Evolutionary conservation across 2,797 vertebrate species (phyloP), one percentile per base, ranked within the genome.

Genomic region (Eleutherodactylus coqui): DNA sequence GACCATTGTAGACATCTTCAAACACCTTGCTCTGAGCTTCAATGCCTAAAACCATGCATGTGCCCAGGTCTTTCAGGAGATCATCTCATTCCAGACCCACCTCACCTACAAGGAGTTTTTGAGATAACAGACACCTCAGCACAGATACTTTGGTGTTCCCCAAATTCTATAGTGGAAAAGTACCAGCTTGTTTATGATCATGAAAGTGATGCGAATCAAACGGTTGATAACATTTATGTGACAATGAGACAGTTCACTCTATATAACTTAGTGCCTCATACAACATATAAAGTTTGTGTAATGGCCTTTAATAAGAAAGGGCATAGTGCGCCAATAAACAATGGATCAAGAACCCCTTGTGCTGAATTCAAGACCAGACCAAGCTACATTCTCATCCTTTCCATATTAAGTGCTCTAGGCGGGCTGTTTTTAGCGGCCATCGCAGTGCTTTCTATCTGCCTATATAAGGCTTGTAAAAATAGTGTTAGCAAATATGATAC

Each of bases 1-100:
- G 89, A 95, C 0, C 93, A 93, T 0, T 96, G 95, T 77, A 92
- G 89, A 62, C 95, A 95, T 67, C 93, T 95, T 14, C 95, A 96
- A 88, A 93, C 75, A 64, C 93, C 94, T 0, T 96, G 95, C 69
- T 83, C 38, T 0, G 93, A 94, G 29, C 92, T 96, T 51, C 94
- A 94, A 86, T 85, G 64, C 0, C 16, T 45, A 17, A 89, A 80
- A 5, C 78, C 4, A 0, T 96, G 95, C 49, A 80, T 80, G 0
- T 96, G 95, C 36, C 95, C 95, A 0, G 94, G 94, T 17, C 85
- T 89, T 17, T 91, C 93, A 0, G 64, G 75, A 0, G 93, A 94
- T 14, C 83, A 94, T 41, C 88, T 89, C 13, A 9, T 90, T 77
- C 95, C 95, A 11, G 91, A 92, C 29, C 82, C 93, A 0, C 95